Evolutionary conservation across 1,140 invertebrate genomes (phyloP).

Genomic region (Mactra quadrangularis): DNA sequence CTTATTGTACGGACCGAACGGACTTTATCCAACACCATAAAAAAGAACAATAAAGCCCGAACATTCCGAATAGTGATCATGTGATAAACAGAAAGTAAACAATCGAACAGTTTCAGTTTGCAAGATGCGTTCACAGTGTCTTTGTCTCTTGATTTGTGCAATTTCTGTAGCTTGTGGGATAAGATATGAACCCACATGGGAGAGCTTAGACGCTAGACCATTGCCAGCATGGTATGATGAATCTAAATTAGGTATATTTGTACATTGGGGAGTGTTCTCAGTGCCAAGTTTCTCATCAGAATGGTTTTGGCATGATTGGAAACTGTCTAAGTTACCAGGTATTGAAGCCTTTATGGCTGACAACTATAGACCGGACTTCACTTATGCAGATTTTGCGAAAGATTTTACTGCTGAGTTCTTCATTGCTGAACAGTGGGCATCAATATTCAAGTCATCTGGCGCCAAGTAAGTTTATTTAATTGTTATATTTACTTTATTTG

Average conservation of each 20-base stretch:
- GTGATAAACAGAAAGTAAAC: no score
- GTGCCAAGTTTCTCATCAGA: conserved; percentile 78
- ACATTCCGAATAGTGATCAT: no score
- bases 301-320: conserved; percentile 78
- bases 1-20: no score
- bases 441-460: conserved; percentile 69
- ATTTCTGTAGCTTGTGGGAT: background rate
- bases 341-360: conserved; percentile 70
- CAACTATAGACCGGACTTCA: conserved; percentile 74
- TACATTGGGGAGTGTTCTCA: conserved; percentile 82
- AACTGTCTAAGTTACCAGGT: conserved; percentile 28
- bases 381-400: conserved; percentile 74
- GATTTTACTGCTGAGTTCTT: conserved; percentile 72
- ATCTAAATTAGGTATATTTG: conserved; percentile 81
- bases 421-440: conserved; percentile 67
- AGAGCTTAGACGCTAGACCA: conserved; percentile 51
- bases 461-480: conserved; percentile 61
- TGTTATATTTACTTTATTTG: no score
- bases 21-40: no score
- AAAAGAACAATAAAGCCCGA: no score
- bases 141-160: background rate
- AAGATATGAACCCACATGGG: conserved; percentile 65
- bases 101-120: no score
- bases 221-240: conserved; percentile 80
- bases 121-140: no score